Base-by-base conservation (phyloP, 2,888 invertebrate genomes). In the Lordiphosa andalusiaca region DNA sequence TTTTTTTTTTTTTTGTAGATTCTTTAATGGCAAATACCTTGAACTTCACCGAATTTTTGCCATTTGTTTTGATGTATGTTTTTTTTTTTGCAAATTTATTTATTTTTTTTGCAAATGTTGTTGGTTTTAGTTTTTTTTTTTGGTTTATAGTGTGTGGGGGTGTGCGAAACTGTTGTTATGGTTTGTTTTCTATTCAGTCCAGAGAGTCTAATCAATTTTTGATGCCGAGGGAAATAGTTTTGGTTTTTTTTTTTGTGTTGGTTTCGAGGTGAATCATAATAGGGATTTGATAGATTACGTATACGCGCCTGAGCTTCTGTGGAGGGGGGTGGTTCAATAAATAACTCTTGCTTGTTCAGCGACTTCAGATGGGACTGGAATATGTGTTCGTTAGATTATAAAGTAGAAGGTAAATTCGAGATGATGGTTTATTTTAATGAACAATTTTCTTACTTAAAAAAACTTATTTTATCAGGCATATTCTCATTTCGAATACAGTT, bases 41-140 rank as follows among this genome's bases (percentile, higher is more conserved):
- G 86, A 86, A 86, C 86, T 86, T 87, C 86, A 86, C 87, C 86
- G 82, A 82, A 85, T 85, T 85, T 87, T 84, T 61, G 69, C 64
- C 60, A 78, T 83, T 84, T 85, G 77, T 84, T 85, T 81, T 85
- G 81, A 76, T 80, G 62, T 73, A 36, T 6, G 19, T 19, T 67
- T 71, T 60, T 36, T 41, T 60, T 68, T 64, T 67, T 73, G 66
- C 74, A 75, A 54, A 72, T 71, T 65, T 54, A 42, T n/a, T n/a
- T n/a, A n/a, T 16, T 16, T 16, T 16, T 65, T 65, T 64, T 16
- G 76, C 73, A 50, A 81, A 67, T 67, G 55, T 65, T 62, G 59
- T 67, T 73, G 62, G 62, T 65, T 69, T 71, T 58, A 53, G 55
- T 35, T 60, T 59, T 53, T 44, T 58, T 47, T 46, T n/a, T n/a